A percentile compares a stretch with the other conserved stretches of the same genome.
These are phyloP conservation scores for Rhinolophus sinicus DNA, from an alignment of 2,113 vertebrate genomes.

Conservation along the genomic window DNA sequence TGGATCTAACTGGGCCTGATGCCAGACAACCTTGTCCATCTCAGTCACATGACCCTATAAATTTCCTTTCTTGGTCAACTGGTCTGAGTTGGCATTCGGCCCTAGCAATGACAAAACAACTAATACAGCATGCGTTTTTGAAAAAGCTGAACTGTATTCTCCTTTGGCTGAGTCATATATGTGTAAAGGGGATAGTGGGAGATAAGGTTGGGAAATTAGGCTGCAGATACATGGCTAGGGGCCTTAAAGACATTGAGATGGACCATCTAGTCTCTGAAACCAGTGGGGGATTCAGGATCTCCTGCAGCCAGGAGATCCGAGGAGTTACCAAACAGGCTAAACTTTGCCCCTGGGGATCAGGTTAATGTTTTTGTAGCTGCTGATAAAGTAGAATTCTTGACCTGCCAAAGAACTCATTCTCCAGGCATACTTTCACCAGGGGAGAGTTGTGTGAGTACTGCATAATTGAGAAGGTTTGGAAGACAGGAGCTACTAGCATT, in stretches of 20 bases:
- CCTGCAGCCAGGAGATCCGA: not conserved
- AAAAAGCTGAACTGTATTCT: not conserved
- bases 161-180: not conserved
- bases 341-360: constrained; percentile 72
- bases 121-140: not conserved
- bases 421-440: constrained; percentile 63
- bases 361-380: constrained; percentile 77
- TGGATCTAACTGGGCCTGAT: not conserved
- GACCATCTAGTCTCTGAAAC: not conserved
- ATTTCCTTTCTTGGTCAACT: not conserved
- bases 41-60: not conserved
- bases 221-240: not conserved
- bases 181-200: not conserved
- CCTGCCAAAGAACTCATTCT: constrained; percentile 76
- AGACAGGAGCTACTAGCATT: not conserved
- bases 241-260: not conserved
- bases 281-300: not conserved
- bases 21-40: not conserved
- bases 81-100: not conserved
- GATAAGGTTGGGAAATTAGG: constrained; percentile 19
- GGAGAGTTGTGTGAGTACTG: constrained; percentile 62
- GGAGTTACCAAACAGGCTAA: constrained; percentile 51
- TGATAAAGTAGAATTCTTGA: constrained; percentile 84
- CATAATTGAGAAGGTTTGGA: constrained; percentile 47
- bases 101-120: not conserved